Base-by-base conservation (phyloP, 2,113 vertebrate genomes). In the Spheniscus mendiculus region DNA sequence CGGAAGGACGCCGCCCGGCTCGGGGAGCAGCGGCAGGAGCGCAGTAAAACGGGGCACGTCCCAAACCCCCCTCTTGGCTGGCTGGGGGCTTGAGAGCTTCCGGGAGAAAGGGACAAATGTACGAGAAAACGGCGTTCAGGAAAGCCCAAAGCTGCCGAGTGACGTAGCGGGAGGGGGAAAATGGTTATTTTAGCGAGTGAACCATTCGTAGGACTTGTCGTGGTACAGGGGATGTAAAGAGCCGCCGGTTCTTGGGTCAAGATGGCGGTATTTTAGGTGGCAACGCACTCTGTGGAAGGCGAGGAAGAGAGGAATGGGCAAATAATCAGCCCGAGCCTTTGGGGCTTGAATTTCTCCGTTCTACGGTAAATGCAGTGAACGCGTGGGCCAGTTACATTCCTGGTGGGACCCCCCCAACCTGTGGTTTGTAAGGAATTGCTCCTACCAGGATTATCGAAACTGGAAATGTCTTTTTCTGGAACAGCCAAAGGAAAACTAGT, bases 111-210 rank as follows among this genome's bases (percentile, higher is more conserved):
- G 66, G 55, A 23, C 36, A 21, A 34, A 25, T 1, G 5, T 9
- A 38, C 12, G 5, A 38, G 12, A 26, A 58, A 49, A 12, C 3
- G 26, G 53, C 4, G 5, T 6, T 44, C 18, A 4, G 59, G 50
- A 21, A 40, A 86, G 83, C 40, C 29, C 17, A 11, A 26, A 12
- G 47, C 21, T 21, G 21, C 36, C 3, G 8, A 26, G 47, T 6
- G 40, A 7, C 3, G 3, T 1, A 6, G 59, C 4, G 1, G 27
- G 40, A 4, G 38, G 6, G 6, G 38, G 67, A 18, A 50, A 10
- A 12, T 2, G 8, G 82, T 45, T 16, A 14, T 55, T 53, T 44
- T 5, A 22, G 38, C 2, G 7, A 53, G 47, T 9, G 3, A 20
- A 13, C 18, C 14, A 1, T 15, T 23, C 12, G 4, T 3, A 9